Evolutionary conservation across 2,888 invertebrate genomes (phyloP).

Genomic region (Salpingus planirostris): DNA sequence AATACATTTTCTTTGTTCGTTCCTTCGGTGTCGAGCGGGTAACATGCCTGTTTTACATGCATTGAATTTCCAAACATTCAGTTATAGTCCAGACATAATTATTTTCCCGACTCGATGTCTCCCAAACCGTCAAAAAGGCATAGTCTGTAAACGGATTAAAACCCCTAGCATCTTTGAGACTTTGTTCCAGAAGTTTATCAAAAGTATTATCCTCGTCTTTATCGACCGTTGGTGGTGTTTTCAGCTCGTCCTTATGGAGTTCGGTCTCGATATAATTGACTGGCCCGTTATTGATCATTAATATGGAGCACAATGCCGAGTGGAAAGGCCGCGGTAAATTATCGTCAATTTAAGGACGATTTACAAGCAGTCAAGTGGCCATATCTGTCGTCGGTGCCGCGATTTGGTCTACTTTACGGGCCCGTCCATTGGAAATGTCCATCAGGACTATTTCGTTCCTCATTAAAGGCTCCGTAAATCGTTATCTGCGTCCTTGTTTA

Average conservation of each 20-base stretch:
- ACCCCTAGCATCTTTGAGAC: too few relatives aligned
- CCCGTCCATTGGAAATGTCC: conserved; percentile 53
- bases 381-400: conserved; percentile 34
- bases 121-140: too few relatives aligned
- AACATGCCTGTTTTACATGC: conserved; percentile 39
- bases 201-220: too few relatives aligned
- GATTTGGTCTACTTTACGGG: conserved; percentile 33
- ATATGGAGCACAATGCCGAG: background rate
- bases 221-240: too few relatives aligned
- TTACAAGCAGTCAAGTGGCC: conserved; percentile 36
- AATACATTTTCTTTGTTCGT: conserved; percentile 39
- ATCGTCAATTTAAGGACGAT: conserved; percentile 30
- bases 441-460: conserved; percentile 56
- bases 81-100: conserved; percentile 14
- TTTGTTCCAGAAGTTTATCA: too few relatives aligned
- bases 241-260: too few relatives aligned
- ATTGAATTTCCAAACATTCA: conserved; percentile 37
- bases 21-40: conserved; percentile 22
- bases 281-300: background rate
- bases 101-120: too few relatives aligned
- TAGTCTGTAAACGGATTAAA: too few relatives aligned
- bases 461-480: conserved; percentile 57
- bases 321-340: conserved; percentile 3
- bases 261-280: too few relatives aligned
- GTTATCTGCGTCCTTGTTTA: conserved; percentile 27